Base-by-base conservation (phyloP, 1,140 invertebrate genomes). In the Drosophila pseudoananassae region DNA sequence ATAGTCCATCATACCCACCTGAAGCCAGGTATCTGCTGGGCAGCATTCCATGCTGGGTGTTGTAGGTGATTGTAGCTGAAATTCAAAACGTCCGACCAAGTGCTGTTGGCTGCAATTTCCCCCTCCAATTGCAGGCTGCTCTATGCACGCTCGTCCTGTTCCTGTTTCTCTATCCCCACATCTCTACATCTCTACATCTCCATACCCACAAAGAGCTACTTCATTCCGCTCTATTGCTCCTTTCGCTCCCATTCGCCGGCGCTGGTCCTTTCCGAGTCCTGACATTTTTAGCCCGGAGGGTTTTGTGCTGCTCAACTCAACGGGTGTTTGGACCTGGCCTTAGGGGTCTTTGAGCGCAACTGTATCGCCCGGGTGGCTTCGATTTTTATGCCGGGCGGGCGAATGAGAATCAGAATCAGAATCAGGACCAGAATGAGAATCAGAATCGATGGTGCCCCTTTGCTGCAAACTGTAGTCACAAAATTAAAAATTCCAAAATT, bases 21-120 rank as follows among this genome's bases (percentile, higher is more conserved):
- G 2, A 0, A 5, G 3, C 4, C 10, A 12, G 23, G 10, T 15
- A 70, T 60, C 38, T 54, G 1, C 55, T 33, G 66, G 50, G 31
- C 71, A 72, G 55, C 47, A 54, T 29, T 60, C 25, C 49, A 53
- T 27, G 49, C 25, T 12, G 53, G 23, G 14, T 46, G 54, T 31
- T 46, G 50, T 25, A 46, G 31, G 51, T 55, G 55, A 71, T 50
- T 72, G 69, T 56, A 52, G 69, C 17, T 81, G 73, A 77, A 84
- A 85, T 71, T 85, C 61, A 77, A 84, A 84, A 84, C 81, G 73
- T 85, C 68, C 77, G 58, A 53, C 59, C 66, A 63, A 46, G 66
- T 63, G 78, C 52, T 63, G 43, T 9, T 20, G 76, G 38, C 66
- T 54, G 58, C 76, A 63, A 72, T 71, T 10, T 14, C 7, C 25